A percentile compares a stretch with the other conserved stretches of the same genome.
These are phyloP conservation scores for Monopterus albus DNA, from an alignment of 2,113 vertebrate genomes.

Conservation along the genomic window DNA sequence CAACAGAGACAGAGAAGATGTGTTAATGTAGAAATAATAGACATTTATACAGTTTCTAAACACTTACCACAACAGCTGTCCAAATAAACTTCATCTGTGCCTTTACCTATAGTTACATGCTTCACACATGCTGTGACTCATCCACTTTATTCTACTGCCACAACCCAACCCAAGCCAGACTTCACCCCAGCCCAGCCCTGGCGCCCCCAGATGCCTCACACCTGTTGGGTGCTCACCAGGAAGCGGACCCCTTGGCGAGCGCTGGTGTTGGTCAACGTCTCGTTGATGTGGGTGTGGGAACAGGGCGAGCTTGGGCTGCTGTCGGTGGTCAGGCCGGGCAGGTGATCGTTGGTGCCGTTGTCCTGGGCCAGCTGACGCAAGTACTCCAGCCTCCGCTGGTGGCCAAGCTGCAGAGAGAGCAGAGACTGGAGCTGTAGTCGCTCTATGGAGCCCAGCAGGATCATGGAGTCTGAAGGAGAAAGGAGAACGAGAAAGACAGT, in stretches of 20 bases:
- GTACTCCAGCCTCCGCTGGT: conserved; percentile 83
- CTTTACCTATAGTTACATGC: conserved; percentile 78
- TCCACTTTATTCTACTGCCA: conserved; percentile 39
- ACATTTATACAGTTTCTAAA: conserved; percentile 25
- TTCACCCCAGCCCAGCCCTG: conserved; percentile 47
- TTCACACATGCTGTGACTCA: conserved; percentile 63
- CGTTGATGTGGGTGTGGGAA: conserved; percentile 54
- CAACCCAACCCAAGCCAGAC: conserved; percentile 56
- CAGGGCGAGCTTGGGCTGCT: conserved; percentile 74
- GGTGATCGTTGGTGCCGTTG: conserved; percentile 76
- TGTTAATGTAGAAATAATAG: conserved; percentile 49
- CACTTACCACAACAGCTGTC: conserved; percentile 62
- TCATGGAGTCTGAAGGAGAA: conserved; percentile 91
- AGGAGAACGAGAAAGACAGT: not conserved
- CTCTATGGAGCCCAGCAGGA: conserved; percentile 97
- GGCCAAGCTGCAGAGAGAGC: conserved; percentile 84
- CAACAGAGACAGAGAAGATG: conserved; percentile 67
- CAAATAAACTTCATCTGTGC: conserved; percentile 69
- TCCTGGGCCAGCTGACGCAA: conserved; percentile 78
- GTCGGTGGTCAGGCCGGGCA: conserved; percentile 73
- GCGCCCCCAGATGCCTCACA: conserved; percentile 75
- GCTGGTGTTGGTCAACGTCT: conserved; percentile 61
- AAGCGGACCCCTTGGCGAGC: conserved; percentile 86
- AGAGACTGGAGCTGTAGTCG: conserved; percentile 90
- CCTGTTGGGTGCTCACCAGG: conserved; percentile 87